A percentile compares a stretch with the other conserved stretches of the same genome.
phyloP scores from a whole-genome alignment of 2,797 vertebrate genomes.

The Microctenopoma stevenorrisi region DNA sequence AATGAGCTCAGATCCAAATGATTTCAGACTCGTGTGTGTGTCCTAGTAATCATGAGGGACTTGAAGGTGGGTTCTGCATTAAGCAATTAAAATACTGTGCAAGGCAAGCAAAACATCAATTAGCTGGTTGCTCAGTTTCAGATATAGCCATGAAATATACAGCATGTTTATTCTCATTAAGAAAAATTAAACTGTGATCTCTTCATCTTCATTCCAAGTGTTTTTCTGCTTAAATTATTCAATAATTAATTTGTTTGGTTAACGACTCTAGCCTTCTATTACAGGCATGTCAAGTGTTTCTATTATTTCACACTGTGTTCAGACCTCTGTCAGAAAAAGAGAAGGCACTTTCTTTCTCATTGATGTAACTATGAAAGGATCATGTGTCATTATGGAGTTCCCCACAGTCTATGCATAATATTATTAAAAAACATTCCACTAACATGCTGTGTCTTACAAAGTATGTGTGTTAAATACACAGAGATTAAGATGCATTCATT shows the following conservation, averaged over 20 bases:
- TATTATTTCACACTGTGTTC: conserved; percentile 30
- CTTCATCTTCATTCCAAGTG: neutral
- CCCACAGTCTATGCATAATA: conserved; percentile 57
- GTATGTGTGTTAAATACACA: conserved; percentile 7
- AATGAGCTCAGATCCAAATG: conserved; percentile 6
- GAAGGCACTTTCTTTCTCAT: conserved; percentile 36
- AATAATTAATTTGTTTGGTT: conserved; percentile 30
- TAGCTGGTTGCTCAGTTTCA: neutral
- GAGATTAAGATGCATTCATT: conserved; percentile 15
- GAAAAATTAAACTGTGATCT: conserved; percentile 12
- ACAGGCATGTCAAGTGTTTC: conserved; percentile 34
- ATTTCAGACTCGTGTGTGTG: neutral
- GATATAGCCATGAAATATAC: neutral
- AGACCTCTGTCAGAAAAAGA: conserved; percentile 34
- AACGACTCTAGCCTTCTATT: conserved; percentile 42
- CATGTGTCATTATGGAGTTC: conserved; percentile 66
- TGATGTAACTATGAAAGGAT: conserved; percentile 62
- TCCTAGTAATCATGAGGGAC: conserved; percentile 1
- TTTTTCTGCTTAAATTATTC: conserved; percentile 20
- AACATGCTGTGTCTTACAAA: conserved; percentile 11
- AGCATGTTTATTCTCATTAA: conserved; percentile 19
- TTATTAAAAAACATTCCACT: neutral
- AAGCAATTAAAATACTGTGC: conserved; percentile 16
- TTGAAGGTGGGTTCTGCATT: neutral
- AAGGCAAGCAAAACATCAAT: conserved; percentile 9